Conservation (phyloP, 2,888 invertebrate genomes). For the Parochlus steinenii region DNA sequence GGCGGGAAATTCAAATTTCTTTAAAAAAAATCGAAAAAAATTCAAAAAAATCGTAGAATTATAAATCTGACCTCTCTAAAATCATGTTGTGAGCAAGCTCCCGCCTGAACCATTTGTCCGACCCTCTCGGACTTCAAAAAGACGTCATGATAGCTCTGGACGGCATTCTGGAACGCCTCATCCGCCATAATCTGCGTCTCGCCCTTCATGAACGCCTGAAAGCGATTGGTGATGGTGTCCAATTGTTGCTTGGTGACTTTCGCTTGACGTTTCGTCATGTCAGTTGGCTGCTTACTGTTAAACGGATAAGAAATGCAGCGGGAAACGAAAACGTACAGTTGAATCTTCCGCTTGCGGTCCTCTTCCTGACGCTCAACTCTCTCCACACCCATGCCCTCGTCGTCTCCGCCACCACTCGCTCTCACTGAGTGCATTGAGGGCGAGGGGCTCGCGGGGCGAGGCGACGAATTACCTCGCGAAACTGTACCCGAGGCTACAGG, state of each 20-base stretch:
- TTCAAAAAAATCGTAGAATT: too few relatives aligned
- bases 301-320: conserved; percentile 97
- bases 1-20: too few relatives aligned
- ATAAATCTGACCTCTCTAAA: conserved; percentile 98
- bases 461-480: conserved; percentile 47
- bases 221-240: conserved; percentile 83
- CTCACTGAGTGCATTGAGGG: conserved; percentile 78
- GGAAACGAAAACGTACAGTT: conserved; percentile 95
- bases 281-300: conserved; percentile 97
- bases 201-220: conserved; percentile 92
- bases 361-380: conserved; percentile 93
- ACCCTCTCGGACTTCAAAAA: conserved; percentile 96
- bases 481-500: conserved; percentile 41
- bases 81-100: conserved; percentile 96
- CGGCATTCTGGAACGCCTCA: conserved; percentile 97
- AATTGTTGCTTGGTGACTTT: conserved; percentile 94
- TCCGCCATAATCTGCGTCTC: conserved; percentile 97
- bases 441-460: conserved; percentile 74
- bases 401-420: conserved; percentile 39
- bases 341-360: conserved; percentile 83
- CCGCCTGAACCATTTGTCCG: conserved; percentile 90
- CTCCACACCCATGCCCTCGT: conserved; percentile 37
- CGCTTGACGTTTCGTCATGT: conserved; percentile 89
- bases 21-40: too few relatives aligned
- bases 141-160: conserved; percentile 88